Evolutionary conservation across 2,888 invertebrate species (phyloP).

Genomic region (Microctonus aethiopoides): DNA sequence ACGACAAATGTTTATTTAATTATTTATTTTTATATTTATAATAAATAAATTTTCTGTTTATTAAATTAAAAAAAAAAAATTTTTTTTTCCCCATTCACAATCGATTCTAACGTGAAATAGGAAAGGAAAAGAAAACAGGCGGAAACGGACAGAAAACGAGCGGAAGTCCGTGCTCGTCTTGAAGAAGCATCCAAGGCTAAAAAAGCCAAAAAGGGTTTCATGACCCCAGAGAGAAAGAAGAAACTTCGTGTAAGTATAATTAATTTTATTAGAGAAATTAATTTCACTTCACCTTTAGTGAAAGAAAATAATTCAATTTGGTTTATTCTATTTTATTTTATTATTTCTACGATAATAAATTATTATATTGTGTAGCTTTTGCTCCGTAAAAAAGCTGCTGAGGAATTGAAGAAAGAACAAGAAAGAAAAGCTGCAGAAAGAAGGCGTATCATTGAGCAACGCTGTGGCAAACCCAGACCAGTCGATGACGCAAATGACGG

Average conservation of each 20-base stretch:
- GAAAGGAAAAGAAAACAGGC: slow-evolving; percentile 98
- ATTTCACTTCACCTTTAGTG: background rate
- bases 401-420: slow-evolving; percentile 99
- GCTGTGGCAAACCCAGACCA: slow-evolving; percentile 92
- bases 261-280: background rate
- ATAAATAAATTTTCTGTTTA: no score
- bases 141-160: slow-evolving; percentile 98
- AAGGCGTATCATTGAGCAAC: slow-evolving; percentile 95
- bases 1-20: background rate
- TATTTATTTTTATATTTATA: background rate
- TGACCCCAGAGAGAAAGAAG: slow-evolving; percentile 99
- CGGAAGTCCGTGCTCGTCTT: slow-evolving; percentile 98
- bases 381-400: slow-evolving; percentile 99
- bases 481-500: slow-evolving; percentile 95
- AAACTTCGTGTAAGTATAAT: slow-evolving; percentile 90
- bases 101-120: slow-evolving; percentile 67
- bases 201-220: slow-evolving; percentile 99
- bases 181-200: slow-evolving; percentile 99
- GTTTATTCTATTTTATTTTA: background rate
- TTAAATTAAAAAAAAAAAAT: background rate
- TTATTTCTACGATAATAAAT: background rate
- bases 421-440: slow-evolving; percentile 98
- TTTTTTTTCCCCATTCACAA: background rate
- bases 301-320: background rate
- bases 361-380: slow-evolving; percentile 78